Evolutionary conservation across 2,888 invertebrate genomes (phyloP).

Genomic region (Pammene fasciana): DNA sequence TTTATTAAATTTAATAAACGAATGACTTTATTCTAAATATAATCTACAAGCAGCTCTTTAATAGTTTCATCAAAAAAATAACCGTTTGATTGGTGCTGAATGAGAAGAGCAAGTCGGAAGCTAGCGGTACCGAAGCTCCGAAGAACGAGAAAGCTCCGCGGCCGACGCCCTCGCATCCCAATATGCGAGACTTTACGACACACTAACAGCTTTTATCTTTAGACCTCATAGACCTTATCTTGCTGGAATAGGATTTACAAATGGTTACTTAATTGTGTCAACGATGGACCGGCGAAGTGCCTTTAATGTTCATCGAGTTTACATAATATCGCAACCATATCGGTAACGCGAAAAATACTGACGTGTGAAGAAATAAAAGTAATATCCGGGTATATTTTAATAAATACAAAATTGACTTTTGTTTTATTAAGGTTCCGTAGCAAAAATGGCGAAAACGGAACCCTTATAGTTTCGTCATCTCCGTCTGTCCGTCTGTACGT

Average conservation of each 20-base stretch:
- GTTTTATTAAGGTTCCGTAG: too few species aligned
- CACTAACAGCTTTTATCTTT: not conserved
- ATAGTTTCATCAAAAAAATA: not conserved
- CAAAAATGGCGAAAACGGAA: too few species aligned
- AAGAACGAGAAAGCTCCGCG: slow-evolving; percentile 12
- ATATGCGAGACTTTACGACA: not conserved
- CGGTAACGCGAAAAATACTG: slow-evolving; percentile 9
- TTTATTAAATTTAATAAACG: too few species aligned
- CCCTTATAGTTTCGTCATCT: too few species aligned
- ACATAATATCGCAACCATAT: slow-evolving; percentile 23
- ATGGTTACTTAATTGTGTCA: not conserved
- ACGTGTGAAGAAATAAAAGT: slow-evolving; percentile 8
- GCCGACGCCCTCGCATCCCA: slow-evolving; percentile 7
- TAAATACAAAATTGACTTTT: not conserved
- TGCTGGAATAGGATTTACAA: not conserved
- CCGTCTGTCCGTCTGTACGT: too few species aligned
- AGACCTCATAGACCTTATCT: not conserved
- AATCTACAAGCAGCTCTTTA: too few species aligned
- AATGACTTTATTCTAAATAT: too few species aligned
- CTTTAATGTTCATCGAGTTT: slow-evolving; percentile 25
- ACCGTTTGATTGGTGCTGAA: not conserved
- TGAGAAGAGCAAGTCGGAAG: slow-evolving; percentile 8
- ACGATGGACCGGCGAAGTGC: slow-evolving; percentile 17
- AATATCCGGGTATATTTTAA: not conserved
- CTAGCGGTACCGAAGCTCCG: slow-evolving; percentile 16